A percentile compares a stretch with the other conserved stretches of the same genome.
Conservation (phyloP, 2,797 vertebrate species). For the Chrysolophus pictus region DNA sequence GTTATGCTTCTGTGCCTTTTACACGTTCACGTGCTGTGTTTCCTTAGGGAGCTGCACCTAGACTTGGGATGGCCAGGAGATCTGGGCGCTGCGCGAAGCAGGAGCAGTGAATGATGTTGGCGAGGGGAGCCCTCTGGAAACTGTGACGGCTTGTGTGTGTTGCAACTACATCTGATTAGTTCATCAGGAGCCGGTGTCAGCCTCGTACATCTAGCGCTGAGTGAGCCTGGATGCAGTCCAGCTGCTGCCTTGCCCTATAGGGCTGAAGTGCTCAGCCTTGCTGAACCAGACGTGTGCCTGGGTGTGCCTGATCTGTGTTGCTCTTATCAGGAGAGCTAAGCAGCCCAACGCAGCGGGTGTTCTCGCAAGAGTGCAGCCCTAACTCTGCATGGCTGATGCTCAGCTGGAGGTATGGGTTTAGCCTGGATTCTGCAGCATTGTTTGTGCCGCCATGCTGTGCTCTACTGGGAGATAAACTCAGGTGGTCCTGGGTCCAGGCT, state of each 20-base stretch:
- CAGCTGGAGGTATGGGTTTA: neutral
- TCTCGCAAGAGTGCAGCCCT: neutral
- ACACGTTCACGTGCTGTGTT: rapidly evolving
- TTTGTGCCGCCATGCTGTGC: neutral
- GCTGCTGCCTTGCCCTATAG: neutral
- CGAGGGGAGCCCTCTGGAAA: neutral
- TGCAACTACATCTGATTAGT: neutral
- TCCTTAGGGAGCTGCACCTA: neutral
- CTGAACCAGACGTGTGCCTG: neutral
- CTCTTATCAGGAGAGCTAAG: neutral
- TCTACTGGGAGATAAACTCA: neutral
- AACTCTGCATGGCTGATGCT: rapidly evolving
- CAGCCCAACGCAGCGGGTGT: neutral
- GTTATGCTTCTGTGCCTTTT: neutral
- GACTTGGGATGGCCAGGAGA: neutral
- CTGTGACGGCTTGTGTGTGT: neutral
- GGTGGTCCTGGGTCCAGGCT: neutral
- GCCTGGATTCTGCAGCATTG: neutral
- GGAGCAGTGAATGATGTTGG: neutral
- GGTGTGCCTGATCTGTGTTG: rapidly evolving
- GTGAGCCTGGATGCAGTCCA: neutral
- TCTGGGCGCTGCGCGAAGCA: neutral
- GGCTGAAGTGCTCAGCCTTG: rapidly evolving
- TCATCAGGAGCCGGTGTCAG: neutral
- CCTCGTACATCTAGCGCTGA: neutral